These are phyloP conservation scores for Saccostrea glomerata DNA, from an alignment of 1,140 invertebrate species.

Conservation along the genomic window DNA sequence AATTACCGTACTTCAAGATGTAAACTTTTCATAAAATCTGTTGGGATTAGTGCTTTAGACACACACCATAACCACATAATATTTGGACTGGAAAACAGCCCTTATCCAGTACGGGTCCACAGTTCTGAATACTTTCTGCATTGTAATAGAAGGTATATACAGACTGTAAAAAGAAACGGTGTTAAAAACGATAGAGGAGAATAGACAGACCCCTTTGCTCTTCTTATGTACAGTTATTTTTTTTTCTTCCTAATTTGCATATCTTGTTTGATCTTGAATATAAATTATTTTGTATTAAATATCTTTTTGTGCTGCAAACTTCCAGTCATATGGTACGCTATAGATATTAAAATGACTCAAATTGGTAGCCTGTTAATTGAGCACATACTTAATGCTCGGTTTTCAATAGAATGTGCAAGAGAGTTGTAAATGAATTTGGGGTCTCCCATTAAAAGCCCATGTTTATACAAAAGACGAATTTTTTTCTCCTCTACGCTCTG, in stretches of 20 bases:
- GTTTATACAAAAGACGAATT: constrained; percentile 10
- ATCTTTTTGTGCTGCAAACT: constrained; percentile 19
- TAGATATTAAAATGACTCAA: constrained; percentile 26
- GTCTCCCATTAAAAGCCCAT: constrained; percentile 7
- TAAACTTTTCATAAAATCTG: constrained; percentile 22
- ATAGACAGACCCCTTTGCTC: not conserved
- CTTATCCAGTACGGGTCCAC: no score
- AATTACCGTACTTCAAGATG: constrained; percentile 14
- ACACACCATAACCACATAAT: not conserved
- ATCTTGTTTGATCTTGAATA: constrained; percentile 36
- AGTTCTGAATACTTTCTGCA: not conserved
- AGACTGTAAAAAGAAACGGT: constrained; percentile 20
- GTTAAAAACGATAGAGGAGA: not conserved
- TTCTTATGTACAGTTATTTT: constrained; percentile 21
- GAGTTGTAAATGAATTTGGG: constrained; percentile 32
- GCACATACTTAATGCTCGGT: constrained; percentile 13
- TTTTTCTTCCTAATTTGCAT: not conserved
- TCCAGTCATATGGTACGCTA: constrained; percentile 17
- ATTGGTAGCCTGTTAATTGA: constrained; percentile 34
- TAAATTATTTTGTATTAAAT: constrained; percentile 36
- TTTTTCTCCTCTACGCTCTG: constrained; percentile 23
- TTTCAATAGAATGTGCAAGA: constrained; percentile 29
- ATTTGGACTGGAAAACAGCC: no score
- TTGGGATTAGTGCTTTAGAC: not conserved
- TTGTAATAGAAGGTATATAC: not conserved